A percentile compares a stretch with the other conserved stretches of the same genome.
Conservation (phyloP, 2,888 invertebrate genomes). For the Rutpela maculata region DNA sequence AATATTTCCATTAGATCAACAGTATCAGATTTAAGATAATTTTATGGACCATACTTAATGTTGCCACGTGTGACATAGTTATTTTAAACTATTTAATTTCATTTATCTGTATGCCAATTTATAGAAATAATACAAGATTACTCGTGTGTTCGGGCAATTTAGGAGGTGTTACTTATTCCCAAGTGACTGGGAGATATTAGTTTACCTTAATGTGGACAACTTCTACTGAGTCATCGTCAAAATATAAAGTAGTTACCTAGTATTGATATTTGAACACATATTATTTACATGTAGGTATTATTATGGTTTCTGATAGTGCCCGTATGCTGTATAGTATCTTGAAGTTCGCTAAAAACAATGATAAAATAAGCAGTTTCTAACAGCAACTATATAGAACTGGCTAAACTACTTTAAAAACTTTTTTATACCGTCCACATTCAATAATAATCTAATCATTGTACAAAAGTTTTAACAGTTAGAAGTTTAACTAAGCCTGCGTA, state of each 20-base stretch:
- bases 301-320: not conserved
- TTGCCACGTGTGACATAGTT: not conserved
- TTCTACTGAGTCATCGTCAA: not conserved
- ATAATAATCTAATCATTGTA: conserved; percentile 8
- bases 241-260: too few species aligned
- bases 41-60: not conserved
- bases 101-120: not conserved
- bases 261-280: not conserved
- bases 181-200: not conserved
- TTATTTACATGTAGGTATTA: not conserved
- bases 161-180: not conserved
- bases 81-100: not conserved
- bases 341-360: not conserved
- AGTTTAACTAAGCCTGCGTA: not conserved
- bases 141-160: not conserved
- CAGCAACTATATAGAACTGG: conserved; percentile 13
- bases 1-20: not conserved
- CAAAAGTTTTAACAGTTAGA: not conserved
- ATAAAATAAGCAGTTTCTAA: conserved; percentile 10
- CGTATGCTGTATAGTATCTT: not conserved
- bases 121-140: not conserved
- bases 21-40: not conserved
- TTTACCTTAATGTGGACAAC: not conserved
- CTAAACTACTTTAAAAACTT: conserved; percentile 19
- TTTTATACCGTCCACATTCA: not conserved